Evolutionary conservation across 2,888 invertebrate species (phyloP).

Genomic region (Drosophila anomelani): DNA sequence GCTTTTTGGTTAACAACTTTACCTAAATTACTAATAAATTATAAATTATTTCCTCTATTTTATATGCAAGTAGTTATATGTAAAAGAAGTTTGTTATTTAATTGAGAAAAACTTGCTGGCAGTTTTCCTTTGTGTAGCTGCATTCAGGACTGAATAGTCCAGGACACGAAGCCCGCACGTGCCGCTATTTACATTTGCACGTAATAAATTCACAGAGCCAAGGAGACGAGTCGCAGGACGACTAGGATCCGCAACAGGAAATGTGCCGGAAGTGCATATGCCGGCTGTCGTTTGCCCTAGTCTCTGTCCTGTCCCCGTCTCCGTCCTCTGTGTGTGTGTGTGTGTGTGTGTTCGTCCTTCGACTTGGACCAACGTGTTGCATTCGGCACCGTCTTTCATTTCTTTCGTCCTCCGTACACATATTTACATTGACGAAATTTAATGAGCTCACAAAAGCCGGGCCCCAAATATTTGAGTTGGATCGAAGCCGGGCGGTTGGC

Average conservation of each 20-base stretch:
- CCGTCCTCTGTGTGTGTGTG: not conserved
- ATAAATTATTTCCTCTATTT: not conserved
- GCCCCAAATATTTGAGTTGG: constrained; percentile 67
- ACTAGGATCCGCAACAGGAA: constrained; percentile 58
- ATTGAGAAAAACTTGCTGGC: not conserved
- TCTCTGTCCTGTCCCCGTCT: not conserved
- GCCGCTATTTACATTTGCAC: constrained; percentile 83
- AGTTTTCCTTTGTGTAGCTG: constrained; percentile 16
- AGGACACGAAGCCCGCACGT: constrained; percentile 62
- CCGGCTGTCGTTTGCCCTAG: constrained; percentile 49
- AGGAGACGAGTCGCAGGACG: constrained; percentile 16
- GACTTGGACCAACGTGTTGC: constrained; percentile 73
- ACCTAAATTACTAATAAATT: not conserved
- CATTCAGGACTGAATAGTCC: constrained; percentile 38
- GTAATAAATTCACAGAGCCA: constrained; percentile 76
- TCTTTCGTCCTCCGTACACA: constrained; percentile 26
- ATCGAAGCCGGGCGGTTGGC: constrained; percentile 57
- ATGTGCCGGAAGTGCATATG: constrained; percentile 74
- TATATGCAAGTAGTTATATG: not conserved
- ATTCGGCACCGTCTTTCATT: constrained; percentile 43
- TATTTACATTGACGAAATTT: constrained; percentile 78
- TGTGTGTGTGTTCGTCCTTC: constrained; percentile 4
- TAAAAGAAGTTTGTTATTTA: not conserved
- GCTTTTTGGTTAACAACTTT: too few species aligned
- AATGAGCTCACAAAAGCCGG: constrained; percentile 72